Conservation (phyloP, 1,140 invertebrate species). For the Zaprionus ghesquierei region DNA sequence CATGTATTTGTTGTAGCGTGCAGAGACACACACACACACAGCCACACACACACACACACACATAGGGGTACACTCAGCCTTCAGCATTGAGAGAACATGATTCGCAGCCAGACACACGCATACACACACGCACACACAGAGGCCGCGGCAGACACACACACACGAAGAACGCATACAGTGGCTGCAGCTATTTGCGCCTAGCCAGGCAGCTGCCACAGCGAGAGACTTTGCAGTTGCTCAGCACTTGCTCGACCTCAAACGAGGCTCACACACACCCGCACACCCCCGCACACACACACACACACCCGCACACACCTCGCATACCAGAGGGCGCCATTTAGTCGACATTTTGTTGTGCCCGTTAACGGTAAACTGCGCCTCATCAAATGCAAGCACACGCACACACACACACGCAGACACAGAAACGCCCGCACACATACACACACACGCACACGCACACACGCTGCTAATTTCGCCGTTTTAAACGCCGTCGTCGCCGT, state of each 20-base stretch:
- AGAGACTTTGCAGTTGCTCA: not conserved
- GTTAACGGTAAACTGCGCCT: slow-evolving; percentile 31
- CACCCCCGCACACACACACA: not conserved
- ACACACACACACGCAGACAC: slow-evolving; percentile 3
- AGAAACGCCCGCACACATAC: not conserved
- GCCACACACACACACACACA: not conserved
- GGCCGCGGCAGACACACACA: not conserved
- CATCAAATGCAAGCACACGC: slow-evolving; percentile 3
- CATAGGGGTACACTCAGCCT: not conserved
- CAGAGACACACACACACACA: slow-evolving; percentile 2
- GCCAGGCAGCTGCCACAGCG: not conserved
- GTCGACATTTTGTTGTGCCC: slow-evolving; percentile 35
- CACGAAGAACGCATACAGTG: not conserved
- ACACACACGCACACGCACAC: slow-evolving; percentile 1
- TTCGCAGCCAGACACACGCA: not conserved
- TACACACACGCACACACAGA: not conserved
- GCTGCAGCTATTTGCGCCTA: not conserved
- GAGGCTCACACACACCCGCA: not conserved
- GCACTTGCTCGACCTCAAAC: not conserved
- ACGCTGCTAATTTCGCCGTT: slow-evolving; percentile 36
- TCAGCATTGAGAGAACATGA: slow-evolving; percentile 8
- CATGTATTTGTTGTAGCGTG: not conserved
- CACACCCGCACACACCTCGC: not conserved
- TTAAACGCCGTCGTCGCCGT: slow-evolving; percentile 32
- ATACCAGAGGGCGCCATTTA: slow-evolving; percentile 25